Conservation (phyloP, 2,797 vertebrate species). For the Micropoecilia bifurca region DNA sequence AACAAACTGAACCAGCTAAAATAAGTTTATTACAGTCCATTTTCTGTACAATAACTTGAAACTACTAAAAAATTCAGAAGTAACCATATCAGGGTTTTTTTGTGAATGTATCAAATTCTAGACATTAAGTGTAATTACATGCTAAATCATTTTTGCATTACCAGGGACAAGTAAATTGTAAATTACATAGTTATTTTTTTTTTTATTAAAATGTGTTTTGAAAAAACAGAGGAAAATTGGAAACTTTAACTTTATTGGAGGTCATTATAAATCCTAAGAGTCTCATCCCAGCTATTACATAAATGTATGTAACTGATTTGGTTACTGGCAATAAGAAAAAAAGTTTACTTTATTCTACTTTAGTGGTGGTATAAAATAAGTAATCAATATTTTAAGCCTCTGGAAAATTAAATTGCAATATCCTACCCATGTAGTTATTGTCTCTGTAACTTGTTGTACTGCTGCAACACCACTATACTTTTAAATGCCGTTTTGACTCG, state of each 20-base stretch:
- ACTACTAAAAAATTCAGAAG: background rate
- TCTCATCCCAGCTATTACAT: background rate
- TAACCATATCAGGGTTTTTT: background rate
- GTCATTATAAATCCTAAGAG: background rate
- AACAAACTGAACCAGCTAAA: background rate
- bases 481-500: constrained; percentile 17
- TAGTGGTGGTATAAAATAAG: background rate
- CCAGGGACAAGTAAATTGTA: background rate
- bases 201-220: background rate
- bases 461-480: constrained; percentile 9
- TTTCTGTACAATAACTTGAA: background rate
- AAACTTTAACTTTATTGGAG: background rate
- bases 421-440: constrained; percentile 14
- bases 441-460: constrained; percentile 31
- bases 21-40: background rate
- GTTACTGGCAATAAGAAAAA: constrained; percentile 8
- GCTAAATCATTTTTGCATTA: background rate
- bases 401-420: constrained; percentile 12
- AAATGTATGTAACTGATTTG: background rate
- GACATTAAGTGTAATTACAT: background rate
- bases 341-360: background rate
- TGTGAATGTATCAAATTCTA: background rate
- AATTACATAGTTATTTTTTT: background rate
- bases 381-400: background rate
- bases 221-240: background rate